Base-by-base conservation (phyloP, 1,140 invertebrate genomes). In the Caenorhabditis remanei region DNA sequence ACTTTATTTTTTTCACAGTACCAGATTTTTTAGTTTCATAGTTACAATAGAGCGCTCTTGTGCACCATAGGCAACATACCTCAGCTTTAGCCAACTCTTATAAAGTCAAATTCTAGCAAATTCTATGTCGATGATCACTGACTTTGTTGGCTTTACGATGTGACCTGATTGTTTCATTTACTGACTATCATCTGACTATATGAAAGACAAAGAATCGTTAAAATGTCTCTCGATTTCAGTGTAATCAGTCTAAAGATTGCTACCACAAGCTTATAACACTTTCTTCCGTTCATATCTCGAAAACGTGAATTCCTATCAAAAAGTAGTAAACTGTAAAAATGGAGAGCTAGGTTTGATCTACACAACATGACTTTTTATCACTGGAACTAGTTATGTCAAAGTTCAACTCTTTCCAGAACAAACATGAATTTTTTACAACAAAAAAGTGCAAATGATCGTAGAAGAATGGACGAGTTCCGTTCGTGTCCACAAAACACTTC, bases 191-290 rank as follows among this genome's bases (percentile, higher is more conserved):
- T 8, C 16, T 2, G 21, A 40, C 61, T 65, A 40, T 40, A 19
- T 14, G 24, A 65, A 40, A 40, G 41, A 71, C 65, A 71, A 71
- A 71, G 65, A 71, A 16, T 71, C 65, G 65, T 71, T 71, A 71
- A 71, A 46, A 43, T 71, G n/a, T n/a, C n/a, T n/a, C n/a, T n/a
- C n/a, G n/a, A n/a, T n/a, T n/a, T n/a, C n/a, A n/a, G n/a, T n/a
- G n/a, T n/a, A n/a, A n/a, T n/a, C n/a, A n/a, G n/a, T n/a, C 32
- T 1, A 9, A 41, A 65, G 61, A 32, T 1, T 65, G 2, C 40
- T 40, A 41, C 21, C 24, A 65, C 7, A 9, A 53, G 50, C 9
- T 1, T 16, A 16, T 53, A n/a, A n/a, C n/a, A n/a, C n/a, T n/a
- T n/a, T n/a, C n/a, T n/a, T n/a, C n/a, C n/a, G n/a, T n/a, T n/a